Percentiles rank a stretch among this genome's conserved stretches.
Conservation (phyloP, 2,797 vertebrate species). For the Siniperca obscura region DNA sequence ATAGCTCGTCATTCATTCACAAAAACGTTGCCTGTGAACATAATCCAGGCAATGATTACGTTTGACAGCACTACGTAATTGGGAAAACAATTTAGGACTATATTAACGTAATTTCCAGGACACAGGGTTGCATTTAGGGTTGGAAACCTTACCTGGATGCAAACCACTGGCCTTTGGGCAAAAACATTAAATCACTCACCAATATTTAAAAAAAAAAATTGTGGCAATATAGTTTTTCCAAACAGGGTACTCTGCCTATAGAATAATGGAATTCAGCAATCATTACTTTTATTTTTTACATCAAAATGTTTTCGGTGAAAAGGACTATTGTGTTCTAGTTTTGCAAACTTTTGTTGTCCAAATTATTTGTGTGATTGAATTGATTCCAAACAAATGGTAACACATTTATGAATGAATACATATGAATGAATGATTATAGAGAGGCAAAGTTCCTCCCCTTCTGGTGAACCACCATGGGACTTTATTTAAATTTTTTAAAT, state of each 20-base stretch:
- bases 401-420: neutral
- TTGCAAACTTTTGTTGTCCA: too few species aligned
- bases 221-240: too few species aligned
- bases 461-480: too few species aligned
- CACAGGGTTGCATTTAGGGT: neutral
- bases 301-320: too few species aligned
- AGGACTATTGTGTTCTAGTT: too few species aligned
- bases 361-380: too few species aligned
- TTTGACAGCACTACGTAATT: neutral
- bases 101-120: neutral
- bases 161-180: neutral
- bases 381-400: too few species aligned
- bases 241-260: too few species aligned
- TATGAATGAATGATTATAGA: neutral
- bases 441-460: too few species aligned
- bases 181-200: too few species aligned
- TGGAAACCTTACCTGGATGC: neutral
- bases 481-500: too few species aligned
- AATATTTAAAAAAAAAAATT: too few species aligned
- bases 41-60: neutral
- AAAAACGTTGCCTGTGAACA: neutral
- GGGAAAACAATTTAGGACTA: neutral
- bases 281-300: neutral
- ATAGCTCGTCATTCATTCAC: neutral
- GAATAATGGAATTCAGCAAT: neutral